Base-by-base conservation (phyloP, 1,140 invertebrate genomes). In the Drosophila ficusphila region DNA sequence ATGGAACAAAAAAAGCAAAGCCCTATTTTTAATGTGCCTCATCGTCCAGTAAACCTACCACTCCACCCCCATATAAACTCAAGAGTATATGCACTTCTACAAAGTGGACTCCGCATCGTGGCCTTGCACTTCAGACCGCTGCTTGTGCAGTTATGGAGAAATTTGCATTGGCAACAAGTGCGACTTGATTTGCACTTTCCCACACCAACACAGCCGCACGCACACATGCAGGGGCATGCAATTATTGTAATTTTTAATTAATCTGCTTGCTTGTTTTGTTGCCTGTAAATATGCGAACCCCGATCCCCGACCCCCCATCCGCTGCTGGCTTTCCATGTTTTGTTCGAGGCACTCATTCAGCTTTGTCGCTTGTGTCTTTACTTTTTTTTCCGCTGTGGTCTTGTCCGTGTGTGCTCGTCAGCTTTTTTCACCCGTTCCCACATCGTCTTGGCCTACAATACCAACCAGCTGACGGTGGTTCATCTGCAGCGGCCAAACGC, bases 391-490 rank as follows among this genome's bases (percentile, higher is more conserved):
- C 62, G 29, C 51, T 21, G 34, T 53, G 18, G 12, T 44, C 3
- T 34, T 33, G 46, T 34, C 33, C 27, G 49, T 65, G 23, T 70
- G 23, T 34, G 8, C 23, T 44, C 56, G 46, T 27, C 64, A 95
- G 95, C 94, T 74, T 91, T 94, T 74, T 93, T 95, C 68, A 95
- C 93, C 61, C 93, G 94, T 78, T 93, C 93, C 78, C 94, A 95
- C 90, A 91, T 95, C 64, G 82, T 95, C 25, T 94, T 94, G 79
- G 93, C 93, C 36, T 95, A 95, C 78, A 94, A 94, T 82, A 95
- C 95, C 74, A 94, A 93, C 79, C 94, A 95, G 90, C 82, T 95
- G 51, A 95, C 94, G 31, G 92, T 95, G 69, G 92, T 95, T 16
- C 92, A 94, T 89, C 93, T 95, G 75, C 93, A 93, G 29, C 95